phyloP scores from a whole-genome alignment of 2,888 invertebrate species.

The Caenorhabditis macrosperma region DNA sequence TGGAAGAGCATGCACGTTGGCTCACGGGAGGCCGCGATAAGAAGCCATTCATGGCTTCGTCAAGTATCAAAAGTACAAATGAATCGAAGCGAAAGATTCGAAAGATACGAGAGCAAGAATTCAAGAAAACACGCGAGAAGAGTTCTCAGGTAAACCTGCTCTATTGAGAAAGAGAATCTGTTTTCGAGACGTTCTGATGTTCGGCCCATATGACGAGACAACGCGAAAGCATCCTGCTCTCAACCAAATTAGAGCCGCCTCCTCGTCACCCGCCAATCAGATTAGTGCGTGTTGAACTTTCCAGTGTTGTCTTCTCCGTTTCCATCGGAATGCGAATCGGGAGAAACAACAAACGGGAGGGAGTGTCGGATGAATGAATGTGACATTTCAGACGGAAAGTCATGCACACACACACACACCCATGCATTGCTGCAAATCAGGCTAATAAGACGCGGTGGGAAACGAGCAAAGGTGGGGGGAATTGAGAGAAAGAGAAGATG shows the following conservation, averaged over 20 bases:
- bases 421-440: conserved; percentile 3
- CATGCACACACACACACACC: conserved; percentile 30
- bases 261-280: conserved; percentile 15
- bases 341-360: conserved; percentile 20
- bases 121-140: background rate
- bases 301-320: background rate
- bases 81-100: too few relatives aligned
- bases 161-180: too few relatives aligned
- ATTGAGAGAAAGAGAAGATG: conserved; percentile 2
- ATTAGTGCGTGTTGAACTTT: conserved; percentile 39
- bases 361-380: conserved; percentile 5
- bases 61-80: background rate
- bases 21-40: background rate
- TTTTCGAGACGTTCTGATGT: background rate
- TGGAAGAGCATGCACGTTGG: background rate
- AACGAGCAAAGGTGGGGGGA: conserved; percentile 15
- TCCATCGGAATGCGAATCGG: background rate
- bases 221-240: background rate
- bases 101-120: too few relatives aligned
- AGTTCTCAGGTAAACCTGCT: too few relatives aligned
- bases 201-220: background rate
- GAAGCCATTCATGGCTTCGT: background rate
- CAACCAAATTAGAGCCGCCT: background rate
- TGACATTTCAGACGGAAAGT: conserved; percentile 28
- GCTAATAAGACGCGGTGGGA: conserved; percentile 18